Evolutionary conservation across 2,113 vertebrate genomes (phyloP).

Genomic region (Scalopus aquaticus): DNA sequence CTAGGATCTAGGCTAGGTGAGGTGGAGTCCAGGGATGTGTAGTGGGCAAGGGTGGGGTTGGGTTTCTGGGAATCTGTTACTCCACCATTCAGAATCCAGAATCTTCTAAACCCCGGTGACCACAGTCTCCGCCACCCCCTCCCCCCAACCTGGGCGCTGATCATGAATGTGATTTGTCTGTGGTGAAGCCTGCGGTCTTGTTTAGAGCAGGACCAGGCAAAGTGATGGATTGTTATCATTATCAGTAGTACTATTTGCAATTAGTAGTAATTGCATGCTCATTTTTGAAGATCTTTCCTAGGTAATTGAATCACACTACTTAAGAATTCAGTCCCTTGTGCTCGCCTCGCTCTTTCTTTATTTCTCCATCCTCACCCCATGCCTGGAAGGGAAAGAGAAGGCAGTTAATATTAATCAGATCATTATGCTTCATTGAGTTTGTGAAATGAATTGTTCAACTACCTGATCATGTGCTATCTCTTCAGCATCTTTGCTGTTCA

Average conservation of each 20-base stretch:
- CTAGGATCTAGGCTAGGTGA: neutral
- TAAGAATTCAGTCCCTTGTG: constrained; percentile 43
- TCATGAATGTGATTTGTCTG: neutral
- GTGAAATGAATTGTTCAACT: constrained; percentile 47
- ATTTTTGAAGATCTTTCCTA: constrained; percentile 57
- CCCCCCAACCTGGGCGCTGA: too few species aligned
- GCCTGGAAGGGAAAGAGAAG: constrained; percentile 53
- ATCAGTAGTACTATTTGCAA: constrained; percentile 55
- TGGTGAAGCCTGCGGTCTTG: neutral
- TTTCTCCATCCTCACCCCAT: neutral
- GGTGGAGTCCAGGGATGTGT: neutral
- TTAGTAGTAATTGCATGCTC: constrained; percentile 67
- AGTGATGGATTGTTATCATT: constrained; percentile 62
- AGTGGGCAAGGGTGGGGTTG: neutral
- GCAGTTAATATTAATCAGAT: constrained; percentile 67
- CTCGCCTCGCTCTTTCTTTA: neutral
- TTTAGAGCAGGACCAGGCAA: constrained; percentile 45
- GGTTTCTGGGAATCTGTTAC: neutral
- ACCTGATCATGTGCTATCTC: neutral
- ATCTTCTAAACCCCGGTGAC: neutral
- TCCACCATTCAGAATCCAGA: neutral
- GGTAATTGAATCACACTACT: constrained; percentile 60
- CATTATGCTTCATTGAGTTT: constrained; percentile 68
- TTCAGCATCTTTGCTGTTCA: neutral
- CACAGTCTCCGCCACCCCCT: neutral